Evolutionary conservation across 2,113 vertebrate genomes (phyloP), one percentile per base, ranked within the genome.

Genomic region (Petrocephalus zakoni): DNA sequence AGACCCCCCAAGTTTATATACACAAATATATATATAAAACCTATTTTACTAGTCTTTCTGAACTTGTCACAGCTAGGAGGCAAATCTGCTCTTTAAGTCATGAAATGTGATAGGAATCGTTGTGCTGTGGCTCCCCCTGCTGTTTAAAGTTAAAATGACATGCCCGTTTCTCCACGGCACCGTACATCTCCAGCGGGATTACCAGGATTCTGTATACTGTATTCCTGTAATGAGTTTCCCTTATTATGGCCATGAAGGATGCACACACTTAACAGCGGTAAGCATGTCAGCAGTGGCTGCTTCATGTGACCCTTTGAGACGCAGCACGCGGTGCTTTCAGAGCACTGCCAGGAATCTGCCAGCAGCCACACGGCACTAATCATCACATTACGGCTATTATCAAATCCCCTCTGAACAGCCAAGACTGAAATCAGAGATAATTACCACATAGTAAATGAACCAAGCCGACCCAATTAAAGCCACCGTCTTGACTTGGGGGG

Each of bases 91-190:
- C 47, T 51, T 84, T 29, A 11, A 85, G 13, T 85, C 11, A 78
- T 19, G 34, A 42, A 42, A 6, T 52, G 22, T 3, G 34, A 52
- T 13, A 51, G 1, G 22, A 49, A 51, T 52, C 10, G 11, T 51
- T 29, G 61, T 72, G 17, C 58, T 68, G 46, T 72, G 78, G 47
- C 88, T 89, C 88, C 88, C 84, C 68, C 88, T 89, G n/a, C 42
- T 85, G 88, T n/a, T 47, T 9, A 5, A 51, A 52, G 46, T 29
- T 52, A 51, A 52, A 85, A 85, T 22, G 49, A 85, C 82, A 85
- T 19, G 34, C 34, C 37, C 37, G 8, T 29, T 83, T 49, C 22
- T 52, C n/a, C 49, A 10, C 21, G 4, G 82, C 47, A 49, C 42
- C 49, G 7, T 10, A 15, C 46, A 42, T 37, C 29, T 22, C 53